phyloP scores from a whole-genome alignment of 64 coral and sea anemone genomes.

The Stichodactyla helianthus region DNA sequence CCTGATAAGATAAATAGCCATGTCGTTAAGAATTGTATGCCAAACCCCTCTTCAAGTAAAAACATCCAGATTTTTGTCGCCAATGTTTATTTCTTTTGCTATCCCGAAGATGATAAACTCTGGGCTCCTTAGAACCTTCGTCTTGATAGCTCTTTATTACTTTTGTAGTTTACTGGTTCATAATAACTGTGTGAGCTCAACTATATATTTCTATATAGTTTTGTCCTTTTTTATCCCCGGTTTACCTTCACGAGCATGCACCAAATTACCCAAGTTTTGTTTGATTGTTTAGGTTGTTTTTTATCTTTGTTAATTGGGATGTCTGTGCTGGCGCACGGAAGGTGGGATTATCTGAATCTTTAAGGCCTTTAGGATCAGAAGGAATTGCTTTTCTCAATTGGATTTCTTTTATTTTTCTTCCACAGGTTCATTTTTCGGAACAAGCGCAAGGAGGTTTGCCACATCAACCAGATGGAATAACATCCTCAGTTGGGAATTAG shows the following conservation, averaged over 20 bases:
- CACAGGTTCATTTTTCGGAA: constrained; percentile 90
- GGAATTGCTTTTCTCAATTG: constrained; percentile 31
- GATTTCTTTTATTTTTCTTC: background rate
- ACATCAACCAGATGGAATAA: constrained; percentile 65
- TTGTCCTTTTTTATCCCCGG: background rate
- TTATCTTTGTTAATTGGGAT: constrained; percentile 6
- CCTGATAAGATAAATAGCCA: background rate
- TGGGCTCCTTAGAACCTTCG: background rate
- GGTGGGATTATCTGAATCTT: background rate
- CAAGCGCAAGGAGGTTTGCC: constrained; percentile 61
- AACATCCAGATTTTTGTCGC: background rate
- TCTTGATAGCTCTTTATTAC: background rate
- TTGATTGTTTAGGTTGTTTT: background rate
- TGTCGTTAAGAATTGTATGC: background rate
- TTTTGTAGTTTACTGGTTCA: no score
- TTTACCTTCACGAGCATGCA: background rate
- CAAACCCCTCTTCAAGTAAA: constrained; percentile 2
- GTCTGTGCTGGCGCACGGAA: background rate
- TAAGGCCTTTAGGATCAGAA: background rate
- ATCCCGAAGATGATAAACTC: background rate
- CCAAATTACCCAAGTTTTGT: background rate
- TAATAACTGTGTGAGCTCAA: no score
- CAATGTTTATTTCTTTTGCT: background rate
- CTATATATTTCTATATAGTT: no score
- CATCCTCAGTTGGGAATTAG: constrained; percentile 42